These are phyloP conservation scores for Carlito syrichta DNA, from an alignment of 2,113 vertebrate genomes.

Conservation along the genomic window DNA sequence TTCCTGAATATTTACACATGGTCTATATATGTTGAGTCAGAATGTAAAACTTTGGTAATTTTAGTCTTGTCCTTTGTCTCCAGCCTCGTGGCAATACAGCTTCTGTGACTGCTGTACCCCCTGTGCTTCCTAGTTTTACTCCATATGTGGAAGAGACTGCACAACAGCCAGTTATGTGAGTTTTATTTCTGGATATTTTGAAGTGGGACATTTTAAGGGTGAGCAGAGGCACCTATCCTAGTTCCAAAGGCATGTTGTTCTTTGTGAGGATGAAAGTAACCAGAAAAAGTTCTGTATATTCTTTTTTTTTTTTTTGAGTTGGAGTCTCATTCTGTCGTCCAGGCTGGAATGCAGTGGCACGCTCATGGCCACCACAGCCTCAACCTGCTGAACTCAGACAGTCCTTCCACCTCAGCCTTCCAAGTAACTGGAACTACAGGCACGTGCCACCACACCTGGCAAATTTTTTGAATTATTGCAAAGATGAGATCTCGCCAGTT, in stretches of 20 bases:
- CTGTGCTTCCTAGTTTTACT: constrained; percentile 85
- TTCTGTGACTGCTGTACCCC: constrained; percentile 45
- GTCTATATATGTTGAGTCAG: neutral
- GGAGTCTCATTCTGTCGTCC: too few relatives aligned
- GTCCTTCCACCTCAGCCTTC: too few relatives aligned
- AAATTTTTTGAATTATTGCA: too few relatives aligned
- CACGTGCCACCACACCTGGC: too few relatives aligned
- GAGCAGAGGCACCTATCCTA: neutral
- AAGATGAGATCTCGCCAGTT: too few relatives aligned
- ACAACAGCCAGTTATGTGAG: constrained; percentile 92
- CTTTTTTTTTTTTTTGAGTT: too few relatives aligned
- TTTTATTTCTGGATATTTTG: constrained; percentile 40
- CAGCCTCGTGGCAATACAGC: constrained; percentile 74
- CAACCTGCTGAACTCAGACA: too few relatives aligned
- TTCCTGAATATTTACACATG: neutral
- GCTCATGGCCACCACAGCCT: too few relatives aligned
- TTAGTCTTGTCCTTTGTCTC: constrained; percentile 68
- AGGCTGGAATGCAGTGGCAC: too few relatives aligned
- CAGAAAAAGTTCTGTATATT: neutral
- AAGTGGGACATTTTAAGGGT: neutral
- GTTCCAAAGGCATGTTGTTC: neutral
- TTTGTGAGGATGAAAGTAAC: neutral
- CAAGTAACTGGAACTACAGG: too few relatives aligned
- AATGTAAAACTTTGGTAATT: constrained; percentile 7
- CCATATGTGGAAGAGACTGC: constrained; percentile 93